Evolutionary conservation across 1,140 invertebrate genomes (phyloP), one percentile per base, ranked within the genome.

Genomic region (Drosophila carrolli): DNA sequence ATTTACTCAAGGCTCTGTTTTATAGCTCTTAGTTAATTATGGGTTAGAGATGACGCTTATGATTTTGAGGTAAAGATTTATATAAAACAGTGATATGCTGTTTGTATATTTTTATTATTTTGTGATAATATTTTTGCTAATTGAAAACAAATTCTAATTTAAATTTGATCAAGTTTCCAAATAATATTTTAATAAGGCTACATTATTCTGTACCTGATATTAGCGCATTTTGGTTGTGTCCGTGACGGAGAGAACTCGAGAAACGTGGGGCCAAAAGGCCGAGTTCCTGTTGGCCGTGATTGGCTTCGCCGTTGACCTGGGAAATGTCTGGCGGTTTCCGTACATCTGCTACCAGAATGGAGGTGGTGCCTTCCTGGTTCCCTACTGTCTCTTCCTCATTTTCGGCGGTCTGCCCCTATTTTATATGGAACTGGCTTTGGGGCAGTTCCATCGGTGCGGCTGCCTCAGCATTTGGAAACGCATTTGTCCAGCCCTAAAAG

Each of bases 401-500:
- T 96, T 98, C 78, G 97, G 97, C 5, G 98, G 98, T 8, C 94
- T 99, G 10, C 98, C 98, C 1, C 94, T 99, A 19, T 99, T 98
- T 93, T 98, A 98, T 93, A 96, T 99, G 96, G 98, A 99, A 93
- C 91, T 98, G 75, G 97, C 98, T 2, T 93, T 99, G 56, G 98
- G 98, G 13, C 98, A 98, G 91, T 98, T 97, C 93, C 97, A 98
- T 93, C 95, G 97, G 14, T 97, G 96, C 84, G 97, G 98, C 19
- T 98, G 97, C 85, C 94, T 98, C 27, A 97, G 97, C n/a, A 96
- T 98, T 50, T 98, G 98, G 97, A 97, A 96, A 75, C 95, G 97
- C 78, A 98, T 99, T 81, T 99, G 98, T 93, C 98, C 98, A 0
- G 96, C 98, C 35, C 95, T 99, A 32, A 99, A 99, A 96, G 98